A percentile compares a stretch with the other conserved stretches of the same genome.
Evolutionary conservation across 92 coral and sea anemone species (phyloP).

Genomic region (Zoanthus sociatus): DNA sequence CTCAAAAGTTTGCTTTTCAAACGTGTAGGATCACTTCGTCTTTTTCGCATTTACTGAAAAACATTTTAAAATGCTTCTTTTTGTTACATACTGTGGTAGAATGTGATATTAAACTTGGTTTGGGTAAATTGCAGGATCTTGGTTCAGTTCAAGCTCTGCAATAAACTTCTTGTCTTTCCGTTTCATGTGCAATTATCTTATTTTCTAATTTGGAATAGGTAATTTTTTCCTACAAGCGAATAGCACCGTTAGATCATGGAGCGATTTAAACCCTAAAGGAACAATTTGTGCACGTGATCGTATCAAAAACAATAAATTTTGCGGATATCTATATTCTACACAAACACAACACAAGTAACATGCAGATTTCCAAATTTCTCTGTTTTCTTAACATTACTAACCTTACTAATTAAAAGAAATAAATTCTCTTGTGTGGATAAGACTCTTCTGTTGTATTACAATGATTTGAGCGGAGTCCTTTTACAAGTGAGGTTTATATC

Average conservation of each 20-base stretch:
- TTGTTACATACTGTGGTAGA: neutral
- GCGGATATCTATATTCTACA: neutral
- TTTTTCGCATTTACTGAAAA: neutral
- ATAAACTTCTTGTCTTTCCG: neutral
- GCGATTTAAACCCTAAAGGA: neutral
- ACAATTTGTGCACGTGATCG: conserved; percentile 1
- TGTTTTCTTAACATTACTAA: neutral
- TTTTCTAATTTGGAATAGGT: neutral
- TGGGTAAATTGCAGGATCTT: neutral
- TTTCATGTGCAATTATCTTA: neutral
- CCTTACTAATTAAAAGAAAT: neutral
- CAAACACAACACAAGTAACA: neutral
- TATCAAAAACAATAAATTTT: neutral
- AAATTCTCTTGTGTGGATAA: neutral
- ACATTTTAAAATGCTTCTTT: neutral
- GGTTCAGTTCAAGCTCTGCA: neutral
- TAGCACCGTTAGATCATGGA: neutral
- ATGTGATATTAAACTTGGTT: neutral
- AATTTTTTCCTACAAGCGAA: too few relatives aligned
- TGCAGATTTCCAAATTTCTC: neutral
- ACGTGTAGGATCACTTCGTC: neutral
- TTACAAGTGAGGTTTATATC: conserved; percentile 14
- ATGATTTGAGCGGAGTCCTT: neutral
- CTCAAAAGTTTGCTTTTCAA: neutral
- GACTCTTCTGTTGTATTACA: neutral